phyloP scores from a whole-genome alignment of 2,888 invertebrate species.

The Cephus spinipes region DNA sequence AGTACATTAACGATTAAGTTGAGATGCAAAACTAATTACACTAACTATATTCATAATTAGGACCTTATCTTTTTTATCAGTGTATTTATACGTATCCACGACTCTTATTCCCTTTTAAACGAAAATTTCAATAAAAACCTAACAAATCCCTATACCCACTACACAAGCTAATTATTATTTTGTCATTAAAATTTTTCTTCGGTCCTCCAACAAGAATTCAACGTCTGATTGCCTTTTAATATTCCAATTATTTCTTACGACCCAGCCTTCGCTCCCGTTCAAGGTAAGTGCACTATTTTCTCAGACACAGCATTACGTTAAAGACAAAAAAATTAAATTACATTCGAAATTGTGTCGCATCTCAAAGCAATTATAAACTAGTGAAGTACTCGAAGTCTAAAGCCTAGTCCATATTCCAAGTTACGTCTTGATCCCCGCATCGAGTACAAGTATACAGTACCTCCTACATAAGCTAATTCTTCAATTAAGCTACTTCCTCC shows the following conservation, averaged over 20 bases:
- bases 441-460: not conserved
- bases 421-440: not conserved
- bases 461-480: conserved; percentile 45
- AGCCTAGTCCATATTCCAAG: not conserved
- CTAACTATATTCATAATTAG: too few species aligned
- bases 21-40: too few species aligned
- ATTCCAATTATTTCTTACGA: not conserved
- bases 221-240: not conserved
- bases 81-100: too few species aligned
- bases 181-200: too few species aligned
- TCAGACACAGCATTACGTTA: not conserved
- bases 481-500: conserved; percentile 53
- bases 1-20: too few species aligned
- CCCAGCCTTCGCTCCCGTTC: not conserved
- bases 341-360: not conserved
- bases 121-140: too few species aligned
- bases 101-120: too few species aligned
- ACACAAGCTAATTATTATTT: too few species aligned
- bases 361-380: not conserved
- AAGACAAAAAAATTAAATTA: not conserved
- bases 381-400: not conserved
- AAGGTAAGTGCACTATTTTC: not conserved
- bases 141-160: too few species aligned
- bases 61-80: too few species aligned
- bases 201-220: too few species aligned